Conservation (phyloP, 2,888 invertebrate genomes). For the Orthonychiurus folsomi region DNA sequence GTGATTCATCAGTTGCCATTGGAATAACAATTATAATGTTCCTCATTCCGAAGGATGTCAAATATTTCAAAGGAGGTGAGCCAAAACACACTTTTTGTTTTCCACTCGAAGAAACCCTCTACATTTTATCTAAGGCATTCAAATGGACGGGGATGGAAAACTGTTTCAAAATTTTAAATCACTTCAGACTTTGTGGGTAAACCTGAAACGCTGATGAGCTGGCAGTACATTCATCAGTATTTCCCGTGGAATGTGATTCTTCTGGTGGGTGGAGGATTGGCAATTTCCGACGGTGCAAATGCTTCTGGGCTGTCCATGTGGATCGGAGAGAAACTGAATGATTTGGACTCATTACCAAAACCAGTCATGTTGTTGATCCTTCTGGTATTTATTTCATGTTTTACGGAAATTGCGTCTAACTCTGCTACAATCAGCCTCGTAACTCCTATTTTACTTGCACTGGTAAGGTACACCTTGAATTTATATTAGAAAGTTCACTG, state of each 20-base stretch:
- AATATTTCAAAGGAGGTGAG: conserved; percentile 10
- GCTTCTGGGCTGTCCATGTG: conserved; percentile 65
- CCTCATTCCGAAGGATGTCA: conserved; percentile 67
- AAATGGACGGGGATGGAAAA: too few species aligned
- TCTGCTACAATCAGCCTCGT: conserved; percentile 83
- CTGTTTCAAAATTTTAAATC: not conserved
- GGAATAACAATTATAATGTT: conserved; percentile 74
- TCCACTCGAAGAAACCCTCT: too few species aligned
- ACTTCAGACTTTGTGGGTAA: conserved; percentile 9
- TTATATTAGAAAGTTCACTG: conserved; percentile 4
- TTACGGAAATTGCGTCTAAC: conserved; percentile 84
- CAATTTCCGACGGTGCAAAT: conserved; percentile 75
- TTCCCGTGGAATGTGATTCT: conserved; percentile 64
- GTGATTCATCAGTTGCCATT: conserved; percentile 51
- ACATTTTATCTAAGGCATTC: too few species aligned
- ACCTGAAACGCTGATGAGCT: conserved; percentile 43
- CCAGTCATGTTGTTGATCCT: conserved; percentile 63
- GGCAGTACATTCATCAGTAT: conserved; percentile 74
- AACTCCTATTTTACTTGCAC: conserved; percentile 70
- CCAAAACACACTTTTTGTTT: too few species aligned
- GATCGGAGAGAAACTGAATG: conserved; percentile 62
- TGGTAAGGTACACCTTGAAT: conserved; percentile 48
- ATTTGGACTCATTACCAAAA: conserved; percentile 56
- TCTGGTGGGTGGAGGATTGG: conserved; percentile 67
- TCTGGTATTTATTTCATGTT: conserved; percentile 63